phyloP scores from a whole-genome alignment of 2,888 invertebrate genomes.

The Drosophila merina region DNA sequence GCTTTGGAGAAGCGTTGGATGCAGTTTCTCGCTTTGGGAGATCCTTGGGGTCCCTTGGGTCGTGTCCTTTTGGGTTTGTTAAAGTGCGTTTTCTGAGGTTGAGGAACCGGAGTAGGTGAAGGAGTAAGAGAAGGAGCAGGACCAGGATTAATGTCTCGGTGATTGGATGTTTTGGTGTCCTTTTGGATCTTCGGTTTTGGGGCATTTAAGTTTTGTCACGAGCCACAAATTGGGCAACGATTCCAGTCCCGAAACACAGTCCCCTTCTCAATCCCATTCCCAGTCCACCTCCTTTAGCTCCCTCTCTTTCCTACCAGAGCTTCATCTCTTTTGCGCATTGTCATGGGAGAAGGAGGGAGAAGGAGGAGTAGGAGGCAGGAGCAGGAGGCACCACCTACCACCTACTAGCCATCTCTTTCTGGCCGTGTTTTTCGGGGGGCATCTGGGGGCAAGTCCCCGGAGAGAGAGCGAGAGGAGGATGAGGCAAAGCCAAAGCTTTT shows the following conservation, averaged over 20 bases:
- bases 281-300: background rate
- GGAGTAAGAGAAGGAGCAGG: too few species aligned
- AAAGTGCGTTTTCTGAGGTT: too few species aligned
- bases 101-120: too few species aligned
- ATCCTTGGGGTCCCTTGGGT: too few species aligned
- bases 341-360: background rate
- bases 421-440: constrained; percentile 32
- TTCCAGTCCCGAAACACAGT: background rate
- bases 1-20: background rate
- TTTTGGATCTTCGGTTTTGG: constrained; percentile 6
- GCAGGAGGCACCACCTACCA: too few species aligned
- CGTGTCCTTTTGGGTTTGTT: too few species aligned
- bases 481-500: constrained; percentile 22
- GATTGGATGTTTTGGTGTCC: too few species aligned
- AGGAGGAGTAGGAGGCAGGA: too few species aligned
- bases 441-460: constrained; percentile 1
- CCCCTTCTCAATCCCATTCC: background rate
- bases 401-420: constrained; percentile 7
- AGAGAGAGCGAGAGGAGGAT: background rate
- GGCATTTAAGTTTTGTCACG: constrained; percentile 29
- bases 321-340: constrained; percentile 4
- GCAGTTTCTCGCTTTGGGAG: background rate
- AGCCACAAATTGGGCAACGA: constrained; percentile 21
- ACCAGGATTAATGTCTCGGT: too few species aligned
- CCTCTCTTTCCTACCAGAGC: background rate